Conservation (phyloP, 2,797 vertebrate species). For the Kryptolebias ocellatus region DNA sequence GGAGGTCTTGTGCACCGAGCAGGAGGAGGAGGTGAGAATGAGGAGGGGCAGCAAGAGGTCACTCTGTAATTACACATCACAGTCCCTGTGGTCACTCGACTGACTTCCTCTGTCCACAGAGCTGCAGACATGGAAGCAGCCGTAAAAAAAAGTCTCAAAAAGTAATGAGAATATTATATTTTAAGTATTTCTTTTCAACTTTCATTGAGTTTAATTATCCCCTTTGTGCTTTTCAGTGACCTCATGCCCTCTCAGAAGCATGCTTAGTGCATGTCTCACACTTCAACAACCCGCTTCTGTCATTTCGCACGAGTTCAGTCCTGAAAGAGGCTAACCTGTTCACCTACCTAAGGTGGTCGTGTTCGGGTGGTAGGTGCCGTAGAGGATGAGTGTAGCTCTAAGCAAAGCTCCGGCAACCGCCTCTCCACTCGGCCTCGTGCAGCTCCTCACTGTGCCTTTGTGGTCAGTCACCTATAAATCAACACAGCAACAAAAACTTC, state of each 20-base stretch:
- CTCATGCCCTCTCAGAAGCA: not conserved
- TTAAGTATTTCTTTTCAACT: not conserved
- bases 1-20: slow-evolving; percentile 39
- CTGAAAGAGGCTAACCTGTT: slow-evolving; percentile 15
- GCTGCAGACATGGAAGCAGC: slow-evolving; percentile 30
- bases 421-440: slow-evolving; percentile 49
- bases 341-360: slow-evolving; percentile 49
- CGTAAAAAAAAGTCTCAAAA: not conserved
- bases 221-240: too few species aligned
- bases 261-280: slow-evolving; percentile 19
- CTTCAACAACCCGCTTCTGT: slow-evolving; percentile 30
- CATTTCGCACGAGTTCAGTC: slow-evolving; percentile 31
- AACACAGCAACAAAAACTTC: slow-evolving; percentile 28
- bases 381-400: slow-evolving; percentile 67
- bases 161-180: not conserved
- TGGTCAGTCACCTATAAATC: slow-evolving; percentile 71
- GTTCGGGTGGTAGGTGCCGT: slow-evolving; percentile 62
- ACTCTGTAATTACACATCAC: slow-evolving; percentile 78
- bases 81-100: slow-evolving; percentile 69
- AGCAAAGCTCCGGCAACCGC: slow-evolving; percentile 52
- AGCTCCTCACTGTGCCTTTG: slow-evolving; percentile 54
- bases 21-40: slow-evolving; percentile 41
- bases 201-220: too few species aligned
- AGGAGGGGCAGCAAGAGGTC: slow-evolving; percentile 67
- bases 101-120: slow-evolving; percentile 52